Evolutionary conservation across 2,888 invertebrate genomes (phyloP).

Genomic region (Lithophane socia): DNA sequence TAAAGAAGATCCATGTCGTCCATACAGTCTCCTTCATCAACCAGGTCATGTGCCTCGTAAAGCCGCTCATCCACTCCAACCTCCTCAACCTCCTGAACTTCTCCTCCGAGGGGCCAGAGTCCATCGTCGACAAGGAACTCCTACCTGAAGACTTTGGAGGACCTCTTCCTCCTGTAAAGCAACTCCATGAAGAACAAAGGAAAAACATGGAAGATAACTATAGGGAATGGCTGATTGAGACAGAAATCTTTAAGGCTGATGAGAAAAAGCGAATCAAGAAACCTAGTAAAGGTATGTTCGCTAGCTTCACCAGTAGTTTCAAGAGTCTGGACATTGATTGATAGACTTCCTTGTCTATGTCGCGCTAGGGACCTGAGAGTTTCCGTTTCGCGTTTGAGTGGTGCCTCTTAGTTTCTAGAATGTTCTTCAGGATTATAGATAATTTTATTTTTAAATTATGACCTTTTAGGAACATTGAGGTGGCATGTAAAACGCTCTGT

Average conservation of each 20-base stretch:
- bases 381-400: constrained; percentile 40
- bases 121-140: constrained; percentile 84
- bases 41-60: constrained; percentile 92
- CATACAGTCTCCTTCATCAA: constrained; percentile 93
- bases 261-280: constrained; percentile 87
- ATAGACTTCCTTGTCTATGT: constrained; percentile 58
- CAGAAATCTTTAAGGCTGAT: constrained; percentile 89
- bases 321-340: constrained; percentile 88
- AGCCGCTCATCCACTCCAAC: constrained; percentile 92
- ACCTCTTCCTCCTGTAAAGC: constrained; percentile 87
- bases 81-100: constrained; percentile 91
- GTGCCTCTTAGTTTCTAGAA: constrained; percentile 31
- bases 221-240: constrained; percentile 91
- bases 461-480: constrained; percentile 18
- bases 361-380: constrained; percentile 75
- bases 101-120: constrained; percentile 87
- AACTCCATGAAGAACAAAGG: constrained; percentile 90
- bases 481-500: neutral
- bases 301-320: constrained; percentile 87
- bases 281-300: constrained; percentile 87
- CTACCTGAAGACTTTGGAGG: constrained; percentile 92
- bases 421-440: constrained; percentile 26
- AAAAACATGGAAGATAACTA: constrained; percentile 91
- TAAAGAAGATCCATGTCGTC: constrained; percentile 92
- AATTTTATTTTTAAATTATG: constrained; percentile 15